Evolutionary conservation across 2,888 invertebrate genomes (phyloP), one percentile per base, ranked within the genome.

Genomic region (Idaea dimidiata): DNA sequence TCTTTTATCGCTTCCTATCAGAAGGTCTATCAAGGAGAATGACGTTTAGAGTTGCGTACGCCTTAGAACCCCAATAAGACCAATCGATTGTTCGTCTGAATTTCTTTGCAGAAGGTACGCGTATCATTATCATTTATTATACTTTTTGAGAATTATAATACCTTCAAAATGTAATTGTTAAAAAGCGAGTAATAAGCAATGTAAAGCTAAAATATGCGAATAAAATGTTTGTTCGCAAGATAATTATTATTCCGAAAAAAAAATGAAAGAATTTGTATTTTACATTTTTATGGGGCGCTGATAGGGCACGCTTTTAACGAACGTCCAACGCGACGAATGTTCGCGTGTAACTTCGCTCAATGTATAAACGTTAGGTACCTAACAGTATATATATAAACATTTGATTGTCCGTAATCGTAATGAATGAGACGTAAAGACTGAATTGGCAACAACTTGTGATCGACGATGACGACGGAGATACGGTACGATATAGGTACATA

Each of bases 391-490:
- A 59, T 60, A 33, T 60, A 63, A 59, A 62, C 62, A 4, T 62
- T 54, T 17, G 18, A 17, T 56, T 56, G 56, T 18, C 56, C 56
- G 56, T 18, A 18, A 56, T 16, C 18, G 77, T 74, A 75, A 80
- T 82, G 87, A 83, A 80, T 80, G 81, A 74, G 78, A 74, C 69
- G 76, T 72, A 68, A 89, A 89, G 90, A 91, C 91, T 91, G 90
- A 91, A 86, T 79, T 74, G 91, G 83, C 77, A 88, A 88, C 87
- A 90, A 80, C 91, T 89, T 89, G 89, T 87, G 89, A 89, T 87
- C 79, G 70, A 65, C 24, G 58, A 60, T 76, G 78, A 73, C 75
- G 78, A 75, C 67, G 80, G 79, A 81, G 78, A 80, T 72, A 75
- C 80, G 86, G 83, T 82, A 78, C 86, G 83, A 79, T 56, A 18